These are phyloP conservation scores for Clepsis dumicolana DNA, from an alignment of 2,888 invertebrate genomes.

Conservation along the genomic window DNA sequence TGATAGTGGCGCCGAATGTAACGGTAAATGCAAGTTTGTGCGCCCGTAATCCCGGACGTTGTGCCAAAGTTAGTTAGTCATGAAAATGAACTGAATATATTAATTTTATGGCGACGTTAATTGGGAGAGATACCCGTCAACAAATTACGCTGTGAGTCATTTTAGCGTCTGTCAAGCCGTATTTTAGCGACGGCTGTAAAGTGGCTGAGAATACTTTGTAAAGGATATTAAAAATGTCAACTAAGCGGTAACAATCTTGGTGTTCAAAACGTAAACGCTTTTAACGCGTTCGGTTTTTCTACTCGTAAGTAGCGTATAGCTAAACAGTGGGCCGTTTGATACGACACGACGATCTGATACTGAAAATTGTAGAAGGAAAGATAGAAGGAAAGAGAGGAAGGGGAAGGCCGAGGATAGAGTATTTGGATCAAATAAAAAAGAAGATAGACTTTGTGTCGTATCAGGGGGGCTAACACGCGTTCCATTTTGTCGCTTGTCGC, in stretches of 20 bases:
- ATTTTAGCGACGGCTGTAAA: slow-evolving; percentile 15
- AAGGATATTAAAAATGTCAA: slow-evolving; percentile 21
- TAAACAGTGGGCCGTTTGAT: not conserved
- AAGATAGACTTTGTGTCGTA: too few relatives aligned
- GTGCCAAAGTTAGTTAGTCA: slow-evolving; percentile 46
- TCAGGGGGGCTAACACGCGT: too few relatives aligned
- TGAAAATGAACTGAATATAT: slow-evolving; percentile 50
- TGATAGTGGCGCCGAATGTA: slow-evolving; percentile 7
- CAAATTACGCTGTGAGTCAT: slow-evolving; percentile 54
- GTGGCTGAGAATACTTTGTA: slow-evolving; percentile 19
- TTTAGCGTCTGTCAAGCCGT: slow-evolving; percentile 24
- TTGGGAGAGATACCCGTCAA: slow-evolving; percentile 52
- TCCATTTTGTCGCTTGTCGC: too few relatives aligned
- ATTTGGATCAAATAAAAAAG: too few relatives aligned
- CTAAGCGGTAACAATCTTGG: not conserved
- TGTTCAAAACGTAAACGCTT: not conserved
- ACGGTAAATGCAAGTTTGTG: slow-evolving; percentile 26
- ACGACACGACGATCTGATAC: too few relatives aligned
- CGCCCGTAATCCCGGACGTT: slow-evolving; percentile 18
- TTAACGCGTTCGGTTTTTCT: not conserved
- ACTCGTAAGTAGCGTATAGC: not conserved
- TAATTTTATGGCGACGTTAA: slow-evolving; percentile 58
- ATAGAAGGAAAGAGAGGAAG: too few relatives aligned
- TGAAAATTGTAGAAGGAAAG: too few relatives aligned
- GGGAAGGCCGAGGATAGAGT: too few relatives aligned